Evolutionary conservation across 2,113 vertebrate genomes (phyloP).

Genomic region (Grallaria varia): DNA sequence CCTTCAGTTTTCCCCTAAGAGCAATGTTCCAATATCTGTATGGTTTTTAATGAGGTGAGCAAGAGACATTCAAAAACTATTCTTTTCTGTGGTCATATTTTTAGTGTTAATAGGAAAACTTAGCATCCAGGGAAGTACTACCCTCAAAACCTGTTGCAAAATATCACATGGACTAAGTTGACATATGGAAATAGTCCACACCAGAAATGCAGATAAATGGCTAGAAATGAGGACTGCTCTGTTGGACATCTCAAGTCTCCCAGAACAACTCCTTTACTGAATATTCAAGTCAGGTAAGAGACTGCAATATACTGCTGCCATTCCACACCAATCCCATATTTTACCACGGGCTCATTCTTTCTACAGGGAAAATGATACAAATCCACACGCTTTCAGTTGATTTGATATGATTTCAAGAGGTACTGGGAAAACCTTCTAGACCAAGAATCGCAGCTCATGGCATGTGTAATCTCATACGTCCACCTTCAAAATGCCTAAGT

Average conservation of each 20-base stretch:
- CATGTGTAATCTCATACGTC: background rate
- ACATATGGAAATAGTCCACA: background rate
- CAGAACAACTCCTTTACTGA: background rate
- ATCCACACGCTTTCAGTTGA: background rate
- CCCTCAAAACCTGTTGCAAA: background rate
- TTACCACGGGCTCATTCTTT: background rate
- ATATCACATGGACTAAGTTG: background rate
- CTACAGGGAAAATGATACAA: background rate
- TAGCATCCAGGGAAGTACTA: background rate
- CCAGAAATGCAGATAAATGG: background rate
- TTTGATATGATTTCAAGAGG: background rate
- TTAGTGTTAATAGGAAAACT: background rate
- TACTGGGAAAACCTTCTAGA: background rate
- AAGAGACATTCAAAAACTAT: background rate
- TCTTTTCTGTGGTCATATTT: background rate
- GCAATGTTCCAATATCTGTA: background rate
- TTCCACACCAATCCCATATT: background rate
- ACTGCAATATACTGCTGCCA: background rate
- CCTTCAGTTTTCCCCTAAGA: slow-evolving; percentile 8
- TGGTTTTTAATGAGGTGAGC: slow-evolving; percentile 19
- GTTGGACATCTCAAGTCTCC: background rate
- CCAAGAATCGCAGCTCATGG: background rate
- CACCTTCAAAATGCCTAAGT: background rate
- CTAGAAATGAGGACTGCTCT: background rate
- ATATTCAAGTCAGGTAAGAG: background rate